Evolutionary conservation across 2,888 invertebrate species (phyloP), one percentile per base, ranked within the genome.

Genomic region (Parochlus steinenii): DNA sequence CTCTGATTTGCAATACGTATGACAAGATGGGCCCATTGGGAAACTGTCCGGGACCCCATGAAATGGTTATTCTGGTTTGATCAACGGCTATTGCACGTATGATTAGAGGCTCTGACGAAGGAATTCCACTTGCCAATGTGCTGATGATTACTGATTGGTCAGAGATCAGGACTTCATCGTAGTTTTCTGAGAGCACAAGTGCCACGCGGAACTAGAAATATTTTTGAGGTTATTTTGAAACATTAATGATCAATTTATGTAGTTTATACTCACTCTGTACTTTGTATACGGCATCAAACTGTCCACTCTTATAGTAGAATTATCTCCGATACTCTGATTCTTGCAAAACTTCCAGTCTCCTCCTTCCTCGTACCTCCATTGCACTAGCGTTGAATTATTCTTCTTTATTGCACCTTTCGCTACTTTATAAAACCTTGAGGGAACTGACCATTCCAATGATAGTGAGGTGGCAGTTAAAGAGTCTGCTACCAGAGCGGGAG

Each of bases 151-250:
- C 72, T 40, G 82, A 81, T 10, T 79, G 71, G 6, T 73, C 69
- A 0, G 83, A 80, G 43, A 77, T 71, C 1, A 80, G 69, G 5
- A 74, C 71, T 39, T 75, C 71, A 2, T 70, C 69, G 41, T 67
- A 67, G 40, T 72, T 70, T 7, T 71, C 69, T 4, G 80, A 75
- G 33, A 89, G 62, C 32, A 82, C 68, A 45, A 86, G 66, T 27
- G 83, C 82, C 39, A 90, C 76, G 38, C 89, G 79, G 62, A 92
- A 92, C 89, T 89, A 61, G n/a, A 58, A 58, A n/a, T n/a, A n/a
- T n/a, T n/a, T n/a, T n/a, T n/a, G n/a, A n/a, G n/a, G n/a, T n/a
- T n/a, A n/a, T 11, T 22, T 6, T 31, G 11, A 23, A 27, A 15
- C 23, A 22, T 14, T 15, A 30, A 31, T 24, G 4, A 11, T 17